Evolutionary conservation across 2,113 vertebrate species (phyloP), one percentile per base, ranked within the genome.

Genomic region (Smithornis capensis): DNA sequence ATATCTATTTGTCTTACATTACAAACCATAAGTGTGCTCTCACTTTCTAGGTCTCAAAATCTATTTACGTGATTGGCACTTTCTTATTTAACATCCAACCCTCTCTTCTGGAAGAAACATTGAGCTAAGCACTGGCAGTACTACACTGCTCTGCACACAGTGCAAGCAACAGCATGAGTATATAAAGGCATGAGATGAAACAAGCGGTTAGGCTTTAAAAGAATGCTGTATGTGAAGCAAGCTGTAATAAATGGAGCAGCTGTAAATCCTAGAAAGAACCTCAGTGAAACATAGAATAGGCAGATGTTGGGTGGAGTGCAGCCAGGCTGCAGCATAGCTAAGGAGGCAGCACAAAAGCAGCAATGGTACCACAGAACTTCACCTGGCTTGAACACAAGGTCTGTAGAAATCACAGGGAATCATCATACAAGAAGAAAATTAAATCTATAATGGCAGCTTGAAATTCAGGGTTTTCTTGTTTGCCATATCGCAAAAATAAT

Each of bases 391-490:
- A 91, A 69, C 17, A 89, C 2, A 49, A 22, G 0, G 2, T 33
- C 33, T 50, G 38, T 42, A 67, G 31, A 81, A 62, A 91, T 29
- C n/a, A 60, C 2, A 17, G 9, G 49, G 14, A 80, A 82, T 17
- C 37, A 50, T 7, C 59, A 73, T 6, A 1, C 27, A 64, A 76
- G 28, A n/a, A 44, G 31, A 86, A 79, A 79, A 29, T 1, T 1
- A 28, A 44, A 55, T 15, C 27, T 29, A 6, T 1, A 3, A 59
- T 27, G 22, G 68, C 11, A 71, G 44, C 13, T 56, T 0, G 0
- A 25, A 83, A 80, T 14, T 28, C n/a, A 45, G 19, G 19, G 11
- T n/a, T 62, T 4, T 8, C 7, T 69, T 45, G 19, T 49, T 80
- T 53, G 17, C 6, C 7, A 42, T 5, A 87, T 6, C 47, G 45